These are phyloP conservation scores for Phaenicophaeus curvirostris DNA, from an alignment of 2,797 vertebrate genomes.

Conservation along the genomic window DNA sequence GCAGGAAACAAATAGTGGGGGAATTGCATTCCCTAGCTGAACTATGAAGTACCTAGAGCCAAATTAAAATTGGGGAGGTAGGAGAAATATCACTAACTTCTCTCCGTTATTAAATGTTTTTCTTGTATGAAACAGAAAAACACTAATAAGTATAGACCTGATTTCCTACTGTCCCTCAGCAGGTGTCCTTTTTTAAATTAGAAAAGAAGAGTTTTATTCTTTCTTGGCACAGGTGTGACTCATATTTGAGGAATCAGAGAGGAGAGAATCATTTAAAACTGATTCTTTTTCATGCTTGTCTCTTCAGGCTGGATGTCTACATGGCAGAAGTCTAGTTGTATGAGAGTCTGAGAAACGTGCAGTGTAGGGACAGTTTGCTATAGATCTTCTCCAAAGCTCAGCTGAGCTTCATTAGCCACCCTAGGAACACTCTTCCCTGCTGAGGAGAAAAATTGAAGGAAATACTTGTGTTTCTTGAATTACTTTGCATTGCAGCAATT, in stretches of 20 bases:
- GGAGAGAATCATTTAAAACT: background rate
- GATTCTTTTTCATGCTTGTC: background rate
- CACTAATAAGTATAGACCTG: background rate
- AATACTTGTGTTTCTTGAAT: conserved; percentile 53
- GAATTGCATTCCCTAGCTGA: background rate
- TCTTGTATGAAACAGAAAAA: background rate
- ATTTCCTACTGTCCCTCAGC: background rate
- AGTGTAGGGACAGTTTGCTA: background rate
- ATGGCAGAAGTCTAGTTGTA: background rate
- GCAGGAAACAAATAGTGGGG: background rate
- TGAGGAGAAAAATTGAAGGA: conserved; percentile 52
- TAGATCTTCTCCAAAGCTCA: conserved; percentile 4
- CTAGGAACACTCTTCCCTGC: background rate
- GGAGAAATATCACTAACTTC: background rate
- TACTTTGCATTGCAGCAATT: conserved; percentile 35
- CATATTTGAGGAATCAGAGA: background rate
- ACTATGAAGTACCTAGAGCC: background rate
- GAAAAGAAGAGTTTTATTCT: background rate
- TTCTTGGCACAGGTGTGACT: background rate
- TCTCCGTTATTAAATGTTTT: background rate
- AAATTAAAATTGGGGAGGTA: background rate
- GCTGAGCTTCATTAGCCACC: conserved; percentile 39
- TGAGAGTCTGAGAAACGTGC: background rate
- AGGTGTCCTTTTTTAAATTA: background rate
- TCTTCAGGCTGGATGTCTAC: background rate